phyloP scores from a whole-genome alignment of 2,888 invertebrate genomes.

The Acrobasis suavella region DNA sequence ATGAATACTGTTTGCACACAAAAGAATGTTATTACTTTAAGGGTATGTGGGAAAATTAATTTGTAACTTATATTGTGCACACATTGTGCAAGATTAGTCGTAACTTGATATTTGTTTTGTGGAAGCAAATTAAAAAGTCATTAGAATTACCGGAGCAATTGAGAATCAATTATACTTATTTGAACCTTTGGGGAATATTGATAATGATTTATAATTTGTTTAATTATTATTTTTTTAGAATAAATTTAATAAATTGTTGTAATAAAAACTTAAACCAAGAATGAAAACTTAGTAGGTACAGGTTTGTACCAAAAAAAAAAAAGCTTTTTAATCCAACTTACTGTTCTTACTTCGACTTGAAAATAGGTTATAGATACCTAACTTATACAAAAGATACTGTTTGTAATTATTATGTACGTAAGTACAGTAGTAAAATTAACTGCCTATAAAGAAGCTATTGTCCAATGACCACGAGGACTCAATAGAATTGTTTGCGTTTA shows the following conservation, averaged over 20 bases:
- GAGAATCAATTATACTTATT: background rate
- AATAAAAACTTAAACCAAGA: too few relatives aligned
- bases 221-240: background rate
- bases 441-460: conserved; percentile 4
- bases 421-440: background rate
- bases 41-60: conserved; percentile 81
- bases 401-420: too few relatives aligned
- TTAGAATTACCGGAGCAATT: conserved; percentile 22
- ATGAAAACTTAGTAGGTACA: too few relatives aligned
- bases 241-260: background rate
- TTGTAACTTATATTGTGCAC: conserved; percentile 64
- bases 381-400: too few relatives aligned
- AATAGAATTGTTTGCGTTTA: conserved; percentile 17
- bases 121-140: conserved; percentile 31
- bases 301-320: too few relatives aligned
- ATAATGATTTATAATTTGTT: background rate
- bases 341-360: too few relatives aligned
- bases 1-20: conserved; percentile 77
- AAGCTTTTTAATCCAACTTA: too few relatives aligned
- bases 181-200: background rate
- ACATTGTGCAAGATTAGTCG: conserved; percentile 44
- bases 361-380: too few relatives aligned
- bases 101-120: conserved; percentile 36
- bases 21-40: conserved; percentile 79
- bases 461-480: conserved; percentile 8